Evolutionary conservation across 1,140 invertebrate genomes (phyloP).

Genomic region (Lethocerus indicus): DNA sequence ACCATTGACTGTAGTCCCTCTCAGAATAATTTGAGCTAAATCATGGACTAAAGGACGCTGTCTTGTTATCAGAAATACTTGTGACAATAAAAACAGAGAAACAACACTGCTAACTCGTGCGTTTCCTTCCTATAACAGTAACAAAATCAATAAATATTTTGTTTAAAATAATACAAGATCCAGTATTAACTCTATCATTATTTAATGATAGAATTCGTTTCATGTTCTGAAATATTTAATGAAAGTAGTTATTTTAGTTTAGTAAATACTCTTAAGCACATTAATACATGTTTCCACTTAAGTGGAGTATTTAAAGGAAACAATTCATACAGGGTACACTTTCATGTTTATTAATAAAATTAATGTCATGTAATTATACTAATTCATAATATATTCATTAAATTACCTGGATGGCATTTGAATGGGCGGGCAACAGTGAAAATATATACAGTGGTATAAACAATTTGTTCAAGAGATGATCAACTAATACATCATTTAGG

Average conservation of each 20-base stretch:
- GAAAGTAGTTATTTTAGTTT: background rate
- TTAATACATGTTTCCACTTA: background rate
- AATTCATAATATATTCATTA: background rate
- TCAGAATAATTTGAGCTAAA: constrained; percentile 74
- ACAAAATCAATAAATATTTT: constrained; percentile 3
- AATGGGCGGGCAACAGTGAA: constrained; percentile 44
- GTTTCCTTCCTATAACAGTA: constrained; percentile 23
- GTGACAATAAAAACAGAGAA: constrained; percentile 77
- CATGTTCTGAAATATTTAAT: background rate
- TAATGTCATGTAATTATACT: background rate
- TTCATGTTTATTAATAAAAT: background rate
- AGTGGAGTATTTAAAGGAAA: background rate
- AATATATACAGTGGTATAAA: constrained; percentile 90
- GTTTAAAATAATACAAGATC: too few species aligned
- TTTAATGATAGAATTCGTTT: too few species aligned
- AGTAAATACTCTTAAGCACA: background rate
- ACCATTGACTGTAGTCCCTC: constrained; percentile 25
- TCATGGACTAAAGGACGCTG: constrained; percentile 76
- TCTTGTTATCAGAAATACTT: constrained; percentile 90
- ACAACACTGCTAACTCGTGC: constrained; percentile 75
- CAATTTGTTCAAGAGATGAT: constrained; percentile 84
- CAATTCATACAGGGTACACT: background rate
- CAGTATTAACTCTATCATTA: too few species aligned
- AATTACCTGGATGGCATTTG: background rate
- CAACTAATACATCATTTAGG: constrained; percentile 88